Percentiles rank a stretch among this genome's conserved stretches.
Conservation (phyloP, 2,888 invertebrate genomes). For the Hypercompe scribonia region DNA sequence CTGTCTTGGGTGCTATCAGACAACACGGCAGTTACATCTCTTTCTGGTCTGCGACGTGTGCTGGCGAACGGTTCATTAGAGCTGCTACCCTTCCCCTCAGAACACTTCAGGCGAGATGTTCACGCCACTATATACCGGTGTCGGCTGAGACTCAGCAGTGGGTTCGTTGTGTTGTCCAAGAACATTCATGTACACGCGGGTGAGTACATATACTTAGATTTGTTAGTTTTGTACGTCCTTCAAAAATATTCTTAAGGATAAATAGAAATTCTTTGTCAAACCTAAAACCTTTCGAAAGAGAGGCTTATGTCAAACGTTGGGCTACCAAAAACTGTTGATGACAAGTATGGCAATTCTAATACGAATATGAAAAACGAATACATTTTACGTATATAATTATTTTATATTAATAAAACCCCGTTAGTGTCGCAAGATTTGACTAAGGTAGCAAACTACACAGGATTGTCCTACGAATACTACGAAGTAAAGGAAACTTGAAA, state of each 20-base stretch:
- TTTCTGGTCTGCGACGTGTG: conserved; percentile 91
- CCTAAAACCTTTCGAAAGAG: no score
- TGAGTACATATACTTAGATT: conserved; percentile 73
- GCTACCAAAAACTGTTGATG: no score
- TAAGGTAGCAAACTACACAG: no score
- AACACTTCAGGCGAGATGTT: conserved; percentile 93
- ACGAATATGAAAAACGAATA: no score
- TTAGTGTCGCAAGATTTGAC: no score
- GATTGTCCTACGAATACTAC: no score
- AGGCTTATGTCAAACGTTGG: no score
- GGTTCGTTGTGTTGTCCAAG: conserved; percentile 91
- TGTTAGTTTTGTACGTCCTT: not conserved
- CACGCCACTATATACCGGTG: conserved; percentile 94
- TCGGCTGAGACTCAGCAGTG: conserved; percentile 74
- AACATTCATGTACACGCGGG: conserved; percentile 96
- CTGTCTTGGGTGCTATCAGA: conserved; percentile 92
- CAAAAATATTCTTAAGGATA: not conserved
- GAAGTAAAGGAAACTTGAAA: no score
- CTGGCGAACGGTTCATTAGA: conserved; percentile 94
- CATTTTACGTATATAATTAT: no score
- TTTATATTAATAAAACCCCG: no score
- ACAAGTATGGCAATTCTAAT: no score
- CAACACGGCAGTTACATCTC: conserved; percentile 88
- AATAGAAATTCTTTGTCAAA: no score
- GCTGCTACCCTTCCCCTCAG: conserved; percentile 93